Evolutionary conservation across 2,113 vertebrate genomes (phyloP).

Genomic region (Rattus rattus): DNA sequence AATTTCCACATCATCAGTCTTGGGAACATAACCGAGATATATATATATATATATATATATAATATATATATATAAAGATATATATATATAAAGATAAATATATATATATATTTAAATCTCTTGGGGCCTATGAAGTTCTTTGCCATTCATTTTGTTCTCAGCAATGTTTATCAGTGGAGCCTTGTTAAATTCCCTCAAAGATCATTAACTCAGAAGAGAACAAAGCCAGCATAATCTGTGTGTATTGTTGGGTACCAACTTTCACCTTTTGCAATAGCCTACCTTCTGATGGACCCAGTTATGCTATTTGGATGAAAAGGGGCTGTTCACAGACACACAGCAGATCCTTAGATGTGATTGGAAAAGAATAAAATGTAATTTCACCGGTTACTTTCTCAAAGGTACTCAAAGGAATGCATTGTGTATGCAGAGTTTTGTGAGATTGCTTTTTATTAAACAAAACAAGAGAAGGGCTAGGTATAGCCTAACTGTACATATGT

Average conservation of each 20-base stretch:
- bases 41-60: too few relatives aligned
- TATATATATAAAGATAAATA: too few relatives aligned
- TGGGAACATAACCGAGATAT: background rate
- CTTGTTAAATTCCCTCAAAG: background rate
- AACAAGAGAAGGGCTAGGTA: background rate
- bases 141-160: background rate
- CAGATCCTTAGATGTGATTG: background rate
- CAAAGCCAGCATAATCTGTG: background rate
- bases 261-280: background rate
- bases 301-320: background rate
- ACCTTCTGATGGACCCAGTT: background rate
- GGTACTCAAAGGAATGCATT: background rate
- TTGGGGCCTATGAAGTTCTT: slow-evolving; percentile 2
- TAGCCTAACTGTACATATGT: background rate
- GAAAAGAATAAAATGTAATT: slow-evolving; percentile 2
- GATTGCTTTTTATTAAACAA: slow-evolving; percentile 50
- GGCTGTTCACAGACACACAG: background rate
- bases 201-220: background rate
- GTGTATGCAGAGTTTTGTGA: background rate
- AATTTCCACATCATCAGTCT: background rate
- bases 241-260: background rate
- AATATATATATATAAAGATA: too few relatives aligned
- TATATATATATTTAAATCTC: background rate
- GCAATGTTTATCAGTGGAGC: background rate
- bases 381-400: background rate